A percentile compares a stretch with the other conserved stretches of the same genome.
These are phyloP conservation scores for Aphidoletes aphidimyza DNA, from an alignment of 2,888 invertebrate genomes.

Conservation along the genomic window DNA sequence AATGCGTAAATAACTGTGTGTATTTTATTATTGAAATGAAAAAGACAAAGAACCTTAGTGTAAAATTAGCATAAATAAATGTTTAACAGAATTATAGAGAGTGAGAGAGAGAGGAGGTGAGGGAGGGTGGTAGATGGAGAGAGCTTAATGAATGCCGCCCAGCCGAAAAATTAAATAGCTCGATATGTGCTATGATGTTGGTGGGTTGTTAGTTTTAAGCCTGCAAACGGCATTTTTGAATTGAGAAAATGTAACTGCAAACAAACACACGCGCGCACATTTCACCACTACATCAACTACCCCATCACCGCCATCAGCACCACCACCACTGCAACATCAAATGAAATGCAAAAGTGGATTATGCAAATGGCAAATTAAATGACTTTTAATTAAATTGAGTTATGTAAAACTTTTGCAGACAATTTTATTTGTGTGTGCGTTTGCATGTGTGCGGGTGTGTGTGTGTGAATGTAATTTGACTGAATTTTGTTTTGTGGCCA, in stretches of 20 bases:
- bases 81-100: background rate
- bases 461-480: background rate
- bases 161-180: background rate
- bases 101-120: too few relatives aligned
- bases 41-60: constrained; percentile 31
- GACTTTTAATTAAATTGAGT: constrained; percentile 51
- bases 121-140: background rate
- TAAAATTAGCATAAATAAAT: constrained; percentile 42
- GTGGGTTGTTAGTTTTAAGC: background rate
- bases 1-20: constrained; percentile 41
- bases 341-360: constrained; percentile 44
- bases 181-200: background rate
- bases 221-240: background rate
- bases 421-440: background rate
- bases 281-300: too few relatives aligned
- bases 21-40: background rate
- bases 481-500: background rate
- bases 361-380: constrained; percentile 46
- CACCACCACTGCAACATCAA: background rate
- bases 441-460: background rate
- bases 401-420: constrained; percentile 33
- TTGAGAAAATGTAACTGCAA: background rate
- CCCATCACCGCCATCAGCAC: too few relatives aligned
- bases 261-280: too few relatives aligned
- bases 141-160: background rate